Conservation (phyloP, 2,797 vertebrate genomes). For the Sebastes taczanowskii region DNA sequence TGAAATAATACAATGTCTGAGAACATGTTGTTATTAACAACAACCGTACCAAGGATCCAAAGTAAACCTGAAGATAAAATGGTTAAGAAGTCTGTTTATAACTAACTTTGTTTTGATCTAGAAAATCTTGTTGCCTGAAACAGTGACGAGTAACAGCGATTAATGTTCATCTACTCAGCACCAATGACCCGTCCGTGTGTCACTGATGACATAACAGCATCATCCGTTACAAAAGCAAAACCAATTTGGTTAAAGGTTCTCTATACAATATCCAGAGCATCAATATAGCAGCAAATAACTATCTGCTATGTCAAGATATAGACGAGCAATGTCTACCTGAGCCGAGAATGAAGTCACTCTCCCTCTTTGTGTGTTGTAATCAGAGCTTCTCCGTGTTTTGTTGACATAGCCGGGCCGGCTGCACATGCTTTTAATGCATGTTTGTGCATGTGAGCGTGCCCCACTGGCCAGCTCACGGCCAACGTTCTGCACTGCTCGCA, state of each 20-base stretch:
- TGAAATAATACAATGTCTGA: background rate
- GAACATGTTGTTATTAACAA: background rate
- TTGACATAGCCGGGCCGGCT: too few relatives aligned
- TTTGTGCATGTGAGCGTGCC: too few relatives aligned
- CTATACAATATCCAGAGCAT: background rate
- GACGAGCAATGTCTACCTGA: background rate
- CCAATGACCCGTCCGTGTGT: background rate
- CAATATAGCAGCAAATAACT: background rate
- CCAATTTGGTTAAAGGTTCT: background rate
- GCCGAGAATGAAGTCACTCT: too few relatives aligned
- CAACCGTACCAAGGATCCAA: background rate
- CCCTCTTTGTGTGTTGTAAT: too few relatives aligned
- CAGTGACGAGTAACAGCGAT: background rate
- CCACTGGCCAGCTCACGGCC: too few relatives aligned
- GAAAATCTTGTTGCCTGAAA: background rate
- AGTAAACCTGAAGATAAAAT: background rate
- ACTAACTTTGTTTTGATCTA: background rate
- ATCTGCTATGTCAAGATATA: background rate
- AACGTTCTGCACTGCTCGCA: too few relatives aligned
- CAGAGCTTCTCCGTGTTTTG: too few relatives aligned
- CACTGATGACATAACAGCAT: constrained; percentile 6
- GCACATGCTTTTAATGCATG: too few relatives aligned
- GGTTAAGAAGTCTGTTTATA: background rate
- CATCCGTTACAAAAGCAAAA: constrained; percentile 2
- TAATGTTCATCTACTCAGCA: background rate